Evolutionary conservation across 2,797 vertebrate species (phyloP), one percentile per base, ranked within the genome.

Genomic region (Erpetoichthys calabaricus): DNA sequence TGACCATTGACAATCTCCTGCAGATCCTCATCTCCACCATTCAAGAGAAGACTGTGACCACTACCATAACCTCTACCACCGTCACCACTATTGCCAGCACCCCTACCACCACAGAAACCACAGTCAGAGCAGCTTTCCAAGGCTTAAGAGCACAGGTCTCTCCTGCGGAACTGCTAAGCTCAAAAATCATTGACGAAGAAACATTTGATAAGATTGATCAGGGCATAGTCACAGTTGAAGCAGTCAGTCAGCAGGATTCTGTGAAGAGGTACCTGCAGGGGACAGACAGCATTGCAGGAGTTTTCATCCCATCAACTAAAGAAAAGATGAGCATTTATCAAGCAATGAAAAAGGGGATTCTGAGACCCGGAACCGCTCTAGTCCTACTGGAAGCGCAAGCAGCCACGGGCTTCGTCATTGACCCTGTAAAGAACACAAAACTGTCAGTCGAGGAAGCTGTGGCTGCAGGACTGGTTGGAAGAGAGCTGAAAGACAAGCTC

Each of bases 311-410:
- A 43, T 72, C 74, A 59, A 74, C 76, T 3, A 67, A 80, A 57
- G 71, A 74, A 61, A 65, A 80, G 10, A 68, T 80, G 70, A 80
- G 70, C 63, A 72, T 86, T 59, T 80, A 82, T 64, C 70, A 70
- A 53, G 82, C 82, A 64, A 76, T 68, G 68, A 67, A 60, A 0
- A 54, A 80, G 62, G 67, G 64, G 8, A 55, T 78, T 7, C 63
- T 86, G 60, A 78, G 74, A 61, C 68, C 79, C 52, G 75, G 74
- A 4, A 64, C 67, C 64, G 80, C 78, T 58, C 68, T 79, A 51
- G 7, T 67, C 42, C 67, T 86, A 44, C 80, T 86, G 47, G 78
- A 86, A 65, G 82, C 81, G 3, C 82, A 86, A 54, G 80, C 80
- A 64, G 79, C 81, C 56, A 81, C 83, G 61, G 83, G 83, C 62